Evolutionary conservation across 2,888 invertebrate species (phyloP), one percentile per base, ranked within the genome.

Genomic region (Nematopogon swammerdamellus): DNA sequence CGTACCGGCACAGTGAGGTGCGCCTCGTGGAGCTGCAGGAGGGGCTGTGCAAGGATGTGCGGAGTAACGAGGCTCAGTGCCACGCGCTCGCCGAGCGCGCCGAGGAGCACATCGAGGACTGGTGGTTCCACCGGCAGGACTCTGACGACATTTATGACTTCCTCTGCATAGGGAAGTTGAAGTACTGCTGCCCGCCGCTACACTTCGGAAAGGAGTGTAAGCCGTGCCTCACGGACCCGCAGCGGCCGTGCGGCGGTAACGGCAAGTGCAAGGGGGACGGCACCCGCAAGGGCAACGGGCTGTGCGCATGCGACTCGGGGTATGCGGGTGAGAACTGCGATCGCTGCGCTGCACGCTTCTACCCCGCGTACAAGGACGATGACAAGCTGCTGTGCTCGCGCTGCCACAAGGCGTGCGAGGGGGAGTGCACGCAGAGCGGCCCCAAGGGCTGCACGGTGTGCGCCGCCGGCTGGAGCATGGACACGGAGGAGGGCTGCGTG

Each of bases 21-120:
- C 82, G 97, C 47, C 76, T 97, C 43, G 86, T 93, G 14, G 97
- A 97, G 68, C 93, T 97, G 49, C 91, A 95, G 70, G 96, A 97
- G 61, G 80, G 85, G 18, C 72, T 96, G 6, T 97, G 97, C 66
- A 82, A 83, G 16, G 92, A 92, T 53, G 81, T 88, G 0, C 76
- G 76, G 45, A 86, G 86, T 55, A 86, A 89, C 30, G 84, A 87
- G 57, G 82, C 85, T 43, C 87, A 95, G 71, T 97, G 97, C 63
- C 90, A 93, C 60, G 74, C 83, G n/a, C 73, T 95, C 59, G 86
- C 92, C 43, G 94, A 93, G 64, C 88, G 92, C 57, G 82, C 91
- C 56, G 96, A 97, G 64, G 83, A 85, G 54, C 71, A 82, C 4
- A 79, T 97, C 47, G 96, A 96, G 68, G 85, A 89, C 30, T 97